These are phyloP conservation scores for Lamprotornis superbus DNA, from an alignment of 2,113 vertebrate species.

Conservation along the genomic window DNA sequence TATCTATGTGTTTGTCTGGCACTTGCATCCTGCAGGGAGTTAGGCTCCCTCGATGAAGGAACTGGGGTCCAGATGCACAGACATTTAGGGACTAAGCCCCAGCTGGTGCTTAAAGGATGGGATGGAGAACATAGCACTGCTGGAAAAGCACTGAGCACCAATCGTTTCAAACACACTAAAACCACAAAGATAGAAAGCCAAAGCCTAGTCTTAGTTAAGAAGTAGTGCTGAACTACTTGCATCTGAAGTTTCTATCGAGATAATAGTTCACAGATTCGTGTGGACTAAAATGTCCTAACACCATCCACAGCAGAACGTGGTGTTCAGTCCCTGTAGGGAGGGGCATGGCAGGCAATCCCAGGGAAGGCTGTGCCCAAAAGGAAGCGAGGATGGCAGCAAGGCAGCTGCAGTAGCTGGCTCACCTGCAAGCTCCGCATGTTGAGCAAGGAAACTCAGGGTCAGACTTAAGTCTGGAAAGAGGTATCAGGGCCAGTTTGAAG, in stretches of 20 bases:
- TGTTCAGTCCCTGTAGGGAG: background rate
- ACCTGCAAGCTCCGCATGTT: background rate
- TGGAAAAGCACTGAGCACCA: background rate
- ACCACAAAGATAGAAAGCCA: background rate
- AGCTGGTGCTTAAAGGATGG: background rate
- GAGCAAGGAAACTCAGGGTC: background rate
- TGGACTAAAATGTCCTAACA: background rate
- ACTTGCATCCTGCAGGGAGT: background rate
- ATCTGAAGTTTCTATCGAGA: background rate
- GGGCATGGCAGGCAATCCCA: rapidly evolving
- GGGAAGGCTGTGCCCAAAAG: background rate
- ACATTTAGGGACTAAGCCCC: background rate
- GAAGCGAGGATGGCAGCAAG: rapidly evolving
- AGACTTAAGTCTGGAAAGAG: background rate
- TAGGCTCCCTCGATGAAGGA: background rate
- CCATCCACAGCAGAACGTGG: background rate
- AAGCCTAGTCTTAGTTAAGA: background rate
- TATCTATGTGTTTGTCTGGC: background rate
- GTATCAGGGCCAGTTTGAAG: background rate
- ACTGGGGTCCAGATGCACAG: background rate
- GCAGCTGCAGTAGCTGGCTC: background rate
- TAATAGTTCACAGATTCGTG: background rate
- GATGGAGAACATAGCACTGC: background rate
- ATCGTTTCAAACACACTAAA: background rate
- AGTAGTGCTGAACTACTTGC: background rate